phyloP scores from a whole-genome alignment of 2,113 vertebrate genomes.

The Cairina moschata region DNA sequence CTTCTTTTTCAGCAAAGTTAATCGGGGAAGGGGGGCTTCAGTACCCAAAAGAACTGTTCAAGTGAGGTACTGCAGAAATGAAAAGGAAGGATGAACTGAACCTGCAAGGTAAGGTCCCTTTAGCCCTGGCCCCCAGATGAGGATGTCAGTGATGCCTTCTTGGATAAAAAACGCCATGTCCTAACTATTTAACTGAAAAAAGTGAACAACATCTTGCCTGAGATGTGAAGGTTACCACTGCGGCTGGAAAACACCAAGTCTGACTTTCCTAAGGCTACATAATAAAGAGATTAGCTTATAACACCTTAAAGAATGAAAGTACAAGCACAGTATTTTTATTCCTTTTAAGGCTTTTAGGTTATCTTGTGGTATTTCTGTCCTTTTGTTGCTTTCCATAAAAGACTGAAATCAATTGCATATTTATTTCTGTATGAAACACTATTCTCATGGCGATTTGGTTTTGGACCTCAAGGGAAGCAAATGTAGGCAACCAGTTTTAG shows the following conservation, averaged over 20 bases:
- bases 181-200: neutral
- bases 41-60: neutral
- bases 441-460: neutral
- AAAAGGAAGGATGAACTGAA: neutral
- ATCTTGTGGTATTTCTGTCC: conserved; percentile 21
- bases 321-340: conserved; percentile 8
- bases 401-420: neutral
- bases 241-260: neutral
- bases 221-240: neutral
- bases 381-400: neutral
- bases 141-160: neutral
- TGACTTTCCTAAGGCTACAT: neutral
- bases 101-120: neutral
- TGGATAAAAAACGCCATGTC: neutral
- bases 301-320: neutral
- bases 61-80: neutral
- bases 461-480: neutral
- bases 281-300: neutral
- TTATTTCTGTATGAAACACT: neutral
- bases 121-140: neutral
- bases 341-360: conserved; percentile 30
- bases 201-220: neutral
- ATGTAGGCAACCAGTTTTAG: neutral
- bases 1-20: neutral
- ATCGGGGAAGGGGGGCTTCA: neutral